Conservation (phyloP, 2,888 invertebrate species). For the Lasioglossum pauxillum region DNA sequence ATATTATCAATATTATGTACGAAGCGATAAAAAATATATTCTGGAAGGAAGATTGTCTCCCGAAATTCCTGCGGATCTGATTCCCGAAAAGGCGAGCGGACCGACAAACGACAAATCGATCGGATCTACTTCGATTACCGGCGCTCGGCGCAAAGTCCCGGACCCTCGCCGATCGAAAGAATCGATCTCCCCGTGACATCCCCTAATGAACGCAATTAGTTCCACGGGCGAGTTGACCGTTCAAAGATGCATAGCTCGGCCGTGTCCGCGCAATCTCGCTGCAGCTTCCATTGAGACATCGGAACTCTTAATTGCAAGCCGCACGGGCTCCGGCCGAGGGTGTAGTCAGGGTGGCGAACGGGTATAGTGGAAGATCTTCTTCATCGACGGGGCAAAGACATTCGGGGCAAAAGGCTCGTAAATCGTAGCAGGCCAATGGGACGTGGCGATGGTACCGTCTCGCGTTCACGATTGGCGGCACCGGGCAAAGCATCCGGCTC, state of each 20-base stretch:
- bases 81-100: neutral
- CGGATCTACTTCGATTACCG: neutral
- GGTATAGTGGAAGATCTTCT: slow-evolving; percentile 54
- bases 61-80: neutral
- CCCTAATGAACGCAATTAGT: slow-evolving; percentile 53
- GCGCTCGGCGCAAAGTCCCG: neutral
- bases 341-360: slow-evolving; percentile 21
- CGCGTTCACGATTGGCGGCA: slow-evolving; percentile 76
- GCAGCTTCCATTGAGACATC: slow-evolving; percentile 70
- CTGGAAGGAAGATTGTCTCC: neutral
- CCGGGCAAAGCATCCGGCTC: slow-evolving; percentile 69
- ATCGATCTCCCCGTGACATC: slow-evolving; percentile 32
- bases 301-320: slow-evolving; percentile 69
- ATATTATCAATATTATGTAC: neutral
- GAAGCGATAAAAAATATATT: neutral
- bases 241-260: slow-evolving; percentile 44
- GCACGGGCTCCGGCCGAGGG: slow-evolving; percentile 18
- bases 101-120: slow-evolving; percentile 14
- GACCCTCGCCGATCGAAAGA: slow-evolving; percentile 9
- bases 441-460: slow-evolving; percentile 69
- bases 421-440: slow-evolving; percentile 76
- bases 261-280: slow-evolving; percentile 29
- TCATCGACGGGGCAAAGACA: slow-evolving; percentile 65
- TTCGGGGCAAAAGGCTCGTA: slow-evolving; percentile 67
- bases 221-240: slow-evolving; percentile 30